Conservation (phyloP, 1,140 invertebrate genomes). For the Micrasema minimum region DNA sequence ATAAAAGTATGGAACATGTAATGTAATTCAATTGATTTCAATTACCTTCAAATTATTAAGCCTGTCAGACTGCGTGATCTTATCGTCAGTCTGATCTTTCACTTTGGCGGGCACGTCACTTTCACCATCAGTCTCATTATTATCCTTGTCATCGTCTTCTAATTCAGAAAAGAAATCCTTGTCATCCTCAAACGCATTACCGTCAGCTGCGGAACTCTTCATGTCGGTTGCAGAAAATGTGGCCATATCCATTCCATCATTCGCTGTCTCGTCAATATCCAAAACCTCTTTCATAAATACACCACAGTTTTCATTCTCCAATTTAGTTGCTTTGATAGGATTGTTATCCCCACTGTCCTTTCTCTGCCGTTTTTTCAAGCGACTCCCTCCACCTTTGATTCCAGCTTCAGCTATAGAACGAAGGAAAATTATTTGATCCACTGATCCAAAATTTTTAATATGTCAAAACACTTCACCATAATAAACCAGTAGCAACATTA, state of each 20-base stretch:
- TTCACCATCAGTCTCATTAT: slow-evolving; percentile 62
- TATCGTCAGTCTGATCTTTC: slow-evolving; percentile 20
- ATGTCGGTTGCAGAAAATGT: slow-evolving; percentile 55
- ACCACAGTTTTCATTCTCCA: slow-evolving; percentile 55
- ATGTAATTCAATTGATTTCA: no score
- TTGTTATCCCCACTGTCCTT: slow-evolving; percentile 69
- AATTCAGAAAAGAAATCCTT: slow-evolving; percentile 65
- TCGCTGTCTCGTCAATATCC: slow-evolving; percentile 64
- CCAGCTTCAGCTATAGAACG: slow-evolving; percentile 27
- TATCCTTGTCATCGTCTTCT: slow-evolving; percentile 65
- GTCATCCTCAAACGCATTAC: slow-evolving; percentile 51
- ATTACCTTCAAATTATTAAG: slow-evolving; percentile 33
- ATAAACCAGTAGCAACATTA: no score
- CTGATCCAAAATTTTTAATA: no score
- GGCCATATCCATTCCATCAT: slow-evolving; percentile 65
- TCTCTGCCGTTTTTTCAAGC: slow-evolving; percentile 64
- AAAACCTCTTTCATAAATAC: slow-evolving; percentile 56
- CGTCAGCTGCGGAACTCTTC: slow-evolving; percentile 39
- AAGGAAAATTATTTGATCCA: no score
- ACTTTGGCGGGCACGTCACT: slow-evolving; percentile 54
- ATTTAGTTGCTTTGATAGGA: slow-evolving; percentile 61
- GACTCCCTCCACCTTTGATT: slow-evolving; percentile 47
- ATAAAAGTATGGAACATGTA: no score
- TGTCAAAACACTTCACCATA: no score
- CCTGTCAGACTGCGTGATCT: slow-evolving; percentile 2